A percentile compares a stretch with the other conserved stretches of the same genome.
Conservation (phyloP, 2,888 invertebrate species). For the Automeris io region DNA sequence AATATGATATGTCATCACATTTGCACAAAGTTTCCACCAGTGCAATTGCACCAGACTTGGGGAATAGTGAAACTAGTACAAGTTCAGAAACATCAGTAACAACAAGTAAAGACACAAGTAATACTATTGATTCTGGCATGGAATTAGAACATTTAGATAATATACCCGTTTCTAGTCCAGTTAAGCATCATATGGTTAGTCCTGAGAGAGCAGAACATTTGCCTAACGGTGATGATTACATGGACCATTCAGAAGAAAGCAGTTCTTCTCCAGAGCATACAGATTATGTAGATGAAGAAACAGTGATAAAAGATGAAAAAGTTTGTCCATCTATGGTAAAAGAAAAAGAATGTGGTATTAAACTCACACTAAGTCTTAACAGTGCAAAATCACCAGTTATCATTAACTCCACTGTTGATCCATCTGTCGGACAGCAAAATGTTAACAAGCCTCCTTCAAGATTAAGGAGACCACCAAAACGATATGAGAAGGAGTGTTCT, state of each 20-base stretch:
- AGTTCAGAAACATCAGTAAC: conserved; percentile 39
- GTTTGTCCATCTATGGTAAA: conserved; percentile 32
- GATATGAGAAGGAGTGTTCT: conserved; percentile 51
- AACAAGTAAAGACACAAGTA: conserved; percentile 43
- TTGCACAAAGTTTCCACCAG: conserved; percentile 32
- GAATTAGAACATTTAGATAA: conserved; percentile 39
- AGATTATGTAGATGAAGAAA: conserved; percentile 23
- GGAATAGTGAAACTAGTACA: conserved; percentile 46
- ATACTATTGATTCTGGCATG: conserved; percentile 42
- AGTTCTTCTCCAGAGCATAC: conserved; percentile 45
- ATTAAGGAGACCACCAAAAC: conserved; percentile 58
- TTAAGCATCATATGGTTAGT: conserved; percentile 25
- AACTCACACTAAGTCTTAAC: conserved; percentile 65
- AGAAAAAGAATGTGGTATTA: conserved; percentile 65
- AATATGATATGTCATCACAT: conserved; percentile 37
- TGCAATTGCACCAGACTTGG: conserved; percentile 31
- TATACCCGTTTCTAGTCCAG: conserved; percentile 35
- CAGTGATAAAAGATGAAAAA: conserved; percentile 27
- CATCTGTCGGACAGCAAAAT: conserved; percentile 55
- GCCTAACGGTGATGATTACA: conserved; percentile 55
- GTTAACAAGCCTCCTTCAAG: conserved; percentile 57
- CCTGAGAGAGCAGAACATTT: conserved; percentile 27
- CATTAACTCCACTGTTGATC: conserved; percentile 71
- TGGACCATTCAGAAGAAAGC: conserved; percentile 53
- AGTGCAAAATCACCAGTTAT: conserved; percentile 70